Evolutionary conservation across 2,113 vertebrate genomes (phyloP).

Genomic region (Gambusia holbrooki): DNA sequence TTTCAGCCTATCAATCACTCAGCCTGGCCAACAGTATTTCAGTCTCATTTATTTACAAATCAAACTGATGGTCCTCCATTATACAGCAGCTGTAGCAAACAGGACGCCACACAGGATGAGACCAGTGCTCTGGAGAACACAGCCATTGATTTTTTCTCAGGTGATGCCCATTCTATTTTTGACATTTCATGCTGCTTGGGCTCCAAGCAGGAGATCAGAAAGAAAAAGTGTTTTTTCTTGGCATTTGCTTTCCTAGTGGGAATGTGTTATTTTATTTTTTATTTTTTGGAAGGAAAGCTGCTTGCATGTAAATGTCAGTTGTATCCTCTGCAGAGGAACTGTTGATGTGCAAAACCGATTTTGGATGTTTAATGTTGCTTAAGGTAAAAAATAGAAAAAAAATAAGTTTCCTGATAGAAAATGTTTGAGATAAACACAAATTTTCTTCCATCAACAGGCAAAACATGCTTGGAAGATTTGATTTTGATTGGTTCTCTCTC

Average conservation of each 20-base stretch:
- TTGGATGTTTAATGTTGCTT: neutral
- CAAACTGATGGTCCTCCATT: constrained; percentile 40
- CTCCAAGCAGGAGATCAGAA: constrained; percentile 32
- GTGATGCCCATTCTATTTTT: constrained; percentile 43
- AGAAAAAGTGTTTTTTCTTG: constrained; percentile 40
- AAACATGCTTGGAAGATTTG: neutral
- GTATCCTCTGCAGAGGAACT: constrained; percentile 9
- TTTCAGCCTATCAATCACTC: constrained; percentile 48
- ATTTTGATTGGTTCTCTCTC: neutral
- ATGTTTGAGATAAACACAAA: neutral
- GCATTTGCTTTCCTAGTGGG: constrained; percentile 35
- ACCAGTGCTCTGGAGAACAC: constrained; percentile 7
- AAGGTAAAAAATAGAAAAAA: too few species aligned
- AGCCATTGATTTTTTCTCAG: constrained; percentile 32
- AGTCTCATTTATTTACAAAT: constrained; percentile 53
- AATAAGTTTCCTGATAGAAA: neutral
- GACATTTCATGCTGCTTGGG: constrained; percentile 38
- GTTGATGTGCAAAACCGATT: constrained; percentile 1
- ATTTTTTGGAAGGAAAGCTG: constrained; percentile 17
- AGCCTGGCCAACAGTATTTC: constrained; percentile 35
- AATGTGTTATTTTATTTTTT: constrained; percentile 7
- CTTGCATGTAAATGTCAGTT: constrained; percentile 40
- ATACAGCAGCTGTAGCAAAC: constrained; percentile 13
- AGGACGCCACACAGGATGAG: constrained; percentile 31
- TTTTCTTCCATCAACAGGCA: neutral